Conservation (phyloP, 2,797 vertebrate species). For the Periparus ater region DNA sequence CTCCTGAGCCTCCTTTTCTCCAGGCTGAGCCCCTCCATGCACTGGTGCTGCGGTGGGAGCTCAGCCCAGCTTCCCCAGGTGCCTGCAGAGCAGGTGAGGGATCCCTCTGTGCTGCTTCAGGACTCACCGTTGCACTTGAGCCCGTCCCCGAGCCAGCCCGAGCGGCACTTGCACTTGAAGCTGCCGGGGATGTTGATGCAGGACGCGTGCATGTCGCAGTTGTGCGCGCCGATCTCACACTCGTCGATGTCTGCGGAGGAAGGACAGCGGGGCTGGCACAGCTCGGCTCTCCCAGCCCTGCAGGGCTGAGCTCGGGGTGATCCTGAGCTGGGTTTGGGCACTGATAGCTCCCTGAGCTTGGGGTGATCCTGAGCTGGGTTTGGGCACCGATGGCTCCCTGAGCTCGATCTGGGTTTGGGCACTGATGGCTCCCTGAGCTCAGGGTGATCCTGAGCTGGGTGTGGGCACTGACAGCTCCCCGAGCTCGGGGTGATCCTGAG, state of each 20-base stretch:
- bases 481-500: not conserved
- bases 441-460: not conserved
- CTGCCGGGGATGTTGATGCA: slow-evolving; percentile 92
- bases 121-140: slow-evolving; percentile 90
- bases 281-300: not conserved
- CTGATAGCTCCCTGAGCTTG: not conserved
- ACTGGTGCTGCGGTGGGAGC: not conserved
- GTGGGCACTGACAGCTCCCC: no score
- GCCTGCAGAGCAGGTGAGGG: not conserved
- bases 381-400: not conserved
- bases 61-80: not conserved
- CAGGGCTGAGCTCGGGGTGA: not conserved
- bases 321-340: not conserved
- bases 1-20: not conserved
- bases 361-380: not conserved
- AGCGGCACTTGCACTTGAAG: slow-evolving; percentile 91
- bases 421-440: not conserved
- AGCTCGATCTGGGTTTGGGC: not conserved
- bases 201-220: slow-evolving; percentile 89
- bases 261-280: not conserved
- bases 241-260: slow-evolving; percentile 86
- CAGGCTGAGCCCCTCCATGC: not conserved
- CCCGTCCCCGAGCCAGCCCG: slow-evolving; percentile 91
- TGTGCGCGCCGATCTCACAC: slow-evolving; percentile 90
- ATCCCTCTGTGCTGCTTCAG: not conserved